Base-by-base conservation (phyloP, 2,113 vertebrate genomes). In the Dipodomys stephensi region DNA sequence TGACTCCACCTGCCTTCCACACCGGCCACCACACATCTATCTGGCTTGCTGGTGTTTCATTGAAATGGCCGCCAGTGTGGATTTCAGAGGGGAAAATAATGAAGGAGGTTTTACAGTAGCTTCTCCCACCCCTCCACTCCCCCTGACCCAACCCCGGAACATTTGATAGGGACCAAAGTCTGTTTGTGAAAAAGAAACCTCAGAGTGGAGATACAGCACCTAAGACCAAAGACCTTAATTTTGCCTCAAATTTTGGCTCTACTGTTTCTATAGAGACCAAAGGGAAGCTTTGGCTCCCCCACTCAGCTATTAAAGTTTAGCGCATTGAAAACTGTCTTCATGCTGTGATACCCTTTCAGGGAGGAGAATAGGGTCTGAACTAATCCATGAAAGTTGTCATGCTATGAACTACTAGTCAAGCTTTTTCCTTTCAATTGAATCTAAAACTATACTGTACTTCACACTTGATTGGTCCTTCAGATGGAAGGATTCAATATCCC, bases 371-470 rank as follows among this genome's bases (percentile, higher is more conserved):
- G 99, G 98, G 98, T 99, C 99, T 99, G 99, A 99, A 99, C 99
- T 99, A 99, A 99, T 99, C 99, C 99, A 99, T 99, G 99, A 99
- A 99, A 99, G 99, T 99, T 99, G 99, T 98, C 98, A 99, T 98
- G 98, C 99, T 99, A 99, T 99, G 98, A 99, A 99, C 98, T 98
- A 98, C 98, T 98, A 98, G 99, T 99, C 99, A 99, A 99, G 98
- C 98, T 99, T 99, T 99, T 99, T 98, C 99, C 99, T 99, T 99
- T 99, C 99, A 99, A 99, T 99, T 98, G 97, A 98, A 98, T 98
- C 99, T 98, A 98, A 98, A 99, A 99, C 98, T 98, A 98, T 98
- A 98, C 99, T 98, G 98, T 98, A 99, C 99, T 99, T 99, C 98
- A 99, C 99, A 99, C 99, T 99, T 99, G 99, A 99, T 99, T 99